A percentile compares a stretch with the other conserved stretches of the same genome.
These are phyloP conservation scores for Drosophila limbata DNA, from an alignment of 2,888 invertebrate genomes.

Conservation along the genomic window DNA sequence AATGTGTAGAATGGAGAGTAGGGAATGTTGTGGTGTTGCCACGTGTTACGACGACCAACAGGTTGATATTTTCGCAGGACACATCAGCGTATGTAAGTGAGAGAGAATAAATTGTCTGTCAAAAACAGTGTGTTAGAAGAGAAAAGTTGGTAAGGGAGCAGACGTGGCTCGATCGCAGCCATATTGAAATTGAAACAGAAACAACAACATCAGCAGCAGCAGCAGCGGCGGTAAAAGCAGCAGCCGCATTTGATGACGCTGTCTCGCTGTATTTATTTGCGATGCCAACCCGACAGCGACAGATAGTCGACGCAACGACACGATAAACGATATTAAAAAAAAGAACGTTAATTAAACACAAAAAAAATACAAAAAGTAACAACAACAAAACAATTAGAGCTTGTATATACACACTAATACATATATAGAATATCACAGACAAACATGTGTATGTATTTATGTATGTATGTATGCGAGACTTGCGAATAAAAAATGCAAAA, in stretches of 20 bases:
- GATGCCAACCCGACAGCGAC: slow-evolving; percentile 59
- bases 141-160: slow-evolving; percentile 20
- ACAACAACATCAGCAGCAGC: slow-evolving; percentile 16
- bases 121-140: slow-evolving; percentile 7
- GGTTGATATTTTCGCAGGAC: slow-evolving; percentile 40
- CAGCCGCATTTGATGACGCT: slow-evolving; percentile 58
- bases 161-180: slow-evolving; percentile 73
- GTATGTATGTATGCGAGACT: neutral
- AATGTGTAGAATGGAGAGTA: neutral
- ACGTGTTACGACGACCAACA: slow-evolving; percentile 47
- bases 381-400: slow-evolving; percentile 72
- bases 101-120: slow-evolving; percentile 7
- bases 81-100: neutral
- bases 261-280: slow-evolving; percentile 32
- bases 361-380: slow-evolving; percentile 46
- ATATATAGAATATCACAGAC: neutral
- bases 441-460: slow-evolving; percentile 9
- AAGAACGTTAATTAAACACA: slow-evolving; percentile 71
- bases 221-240: slow-evolving; percentile 3
- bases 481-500: slow-evolving; percentile 14
- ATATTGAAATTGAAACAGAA: slow-evolving; percentile 53
- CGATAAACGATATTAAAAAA: slow-evolving; percentile 63
- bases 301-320: slow-evolving; percentile 42
- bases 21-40: slow-evolving; percentile 14
- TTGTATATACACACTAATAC: slow-evolving; percentile 17